Conservation (phyloP, 1,140 invertebrate genomes). For the Drosophila littoralis region DNA sequence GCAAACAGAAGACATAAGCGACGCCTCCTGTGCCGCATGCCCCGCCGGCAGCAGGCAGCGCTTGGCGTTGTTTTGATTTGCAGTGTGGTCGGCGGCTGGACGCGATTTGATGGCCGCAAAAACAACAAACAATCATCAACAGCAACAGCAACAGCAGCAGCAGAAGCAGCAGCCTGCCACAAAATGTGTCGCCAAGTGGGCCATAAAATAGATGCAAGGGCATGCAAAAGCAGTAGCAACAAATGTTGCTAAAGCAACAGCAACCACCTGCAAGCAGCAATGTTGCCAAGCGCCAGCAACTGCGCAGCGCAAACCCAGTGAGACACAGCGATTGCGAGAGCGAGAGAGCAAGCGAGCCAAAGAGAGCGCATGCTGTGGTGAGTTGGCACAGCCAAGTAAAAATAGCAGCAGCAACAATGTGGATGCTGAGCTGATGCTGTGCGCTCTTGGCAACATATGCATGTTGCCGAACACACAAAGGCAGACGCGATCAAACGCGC, state of each 20-base stretch:
- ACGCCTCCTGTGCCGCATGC: conserved; percentile 9
- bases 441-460: conserved; percentile 48
- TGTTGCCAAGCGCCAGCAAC: conserved; percentile 45
- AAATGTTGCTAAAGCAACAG: conserved; percentile 34
- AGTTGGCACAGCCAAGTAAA: conserved; percentile 17
- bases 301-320: conserved; percentile 48
- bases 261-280: conserved; percentile 36
- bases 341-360: neutral
- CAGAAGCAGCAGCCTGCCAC: neutral
- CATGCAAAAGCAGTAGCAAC: conserved; percentile 26
- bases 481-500: conserved; percentile 45
- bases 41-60: conserved; percentile 13
- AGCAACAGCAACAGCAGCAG: neutral
- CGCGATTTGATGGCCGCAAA: conserved; percentile 24
- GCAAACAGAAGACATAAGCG: conserved; percentile 32
- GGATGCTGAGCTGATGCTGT: conserved; percentile 40
- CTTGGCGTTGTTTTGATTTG: conserved; percentile 45
- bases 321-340: neutral
- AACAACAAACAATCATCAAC: conserved; percentile 34
- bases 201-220: conserved; percentile 33
- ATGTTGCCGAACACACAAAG: conserved; percentile 42
- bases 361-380: conserved; percentile 35
- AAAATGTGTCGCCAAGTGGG: conserved; percentile 39
- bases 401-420: conserved; percentile 34
- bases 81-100: conserved; percentile 27